Evolutionary conservation across 2,113 vertebrate genomes (phyloP).

Genomic region (Illadopsis cleaveri): DNA sequence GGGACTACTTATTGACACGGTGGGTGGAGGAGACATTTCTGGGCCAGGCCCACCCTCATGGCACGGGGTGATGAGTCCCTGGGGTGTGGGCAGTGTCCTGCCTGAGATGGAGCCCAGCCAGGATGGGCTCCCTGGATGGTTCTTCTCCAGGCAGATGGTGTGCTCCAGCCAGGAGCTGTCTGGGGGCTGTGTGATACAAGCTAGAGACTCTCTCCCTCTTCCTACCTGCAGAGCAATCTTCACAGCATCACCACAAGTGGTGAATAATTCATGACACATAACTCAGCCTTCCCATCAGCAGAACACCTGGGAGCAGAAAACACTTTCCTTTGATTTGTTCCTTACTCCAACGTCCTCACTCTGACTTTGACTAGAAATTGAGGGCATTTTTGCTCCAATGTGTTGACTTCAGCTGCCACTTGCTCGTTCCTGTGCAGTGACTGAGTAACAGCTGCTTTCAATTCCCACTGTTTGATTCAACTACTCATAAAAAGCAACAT

Average conservation of each 20-base stretch:
- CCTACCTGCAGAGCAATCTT: background rate
- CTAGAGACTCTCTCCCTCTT: background rate
- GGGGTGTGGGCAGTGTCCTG: background rate
- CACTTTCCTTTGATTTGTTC: background rate
- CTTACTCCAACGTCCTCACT: background rate
- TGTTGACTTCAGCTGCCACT: conserved; percentile 26
- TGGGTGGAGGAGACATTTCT: background rate
- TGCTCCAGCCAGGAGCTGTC: background rate
- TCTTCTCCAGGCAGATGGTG: background rate
- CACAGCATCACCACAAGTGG: background rate
- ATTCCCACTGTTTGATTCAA: conserved; percentile 29
- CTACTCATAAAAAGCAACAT: conserved; percentile 40
- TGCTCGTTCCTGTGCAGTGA: background rate
- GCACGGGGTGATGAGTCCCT: rapidly evolving
- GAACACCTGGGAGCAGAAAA: conserved; percentile 16
- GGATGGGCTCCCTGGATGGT: background rate
- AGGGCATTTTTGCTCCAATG: background rate
- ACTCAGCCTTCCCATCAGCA: background rate
- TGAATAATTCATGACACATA: conserved; percentile 43
- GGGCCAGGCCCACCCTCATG: background rate
- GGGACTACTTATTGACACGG: rapidly evolving
- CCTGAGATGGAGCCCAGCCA: background rate
- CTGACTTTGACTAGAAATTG: background rate
- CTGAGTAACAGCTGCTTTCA: conserved; percentile 40
- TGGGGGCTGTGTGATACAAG: background rate